These are phyloP conservation scores for Schrankia costaestrigalis DNA, from an alignment of 2,888 invertebrate species.

Conservation along the genomic window DNA sequence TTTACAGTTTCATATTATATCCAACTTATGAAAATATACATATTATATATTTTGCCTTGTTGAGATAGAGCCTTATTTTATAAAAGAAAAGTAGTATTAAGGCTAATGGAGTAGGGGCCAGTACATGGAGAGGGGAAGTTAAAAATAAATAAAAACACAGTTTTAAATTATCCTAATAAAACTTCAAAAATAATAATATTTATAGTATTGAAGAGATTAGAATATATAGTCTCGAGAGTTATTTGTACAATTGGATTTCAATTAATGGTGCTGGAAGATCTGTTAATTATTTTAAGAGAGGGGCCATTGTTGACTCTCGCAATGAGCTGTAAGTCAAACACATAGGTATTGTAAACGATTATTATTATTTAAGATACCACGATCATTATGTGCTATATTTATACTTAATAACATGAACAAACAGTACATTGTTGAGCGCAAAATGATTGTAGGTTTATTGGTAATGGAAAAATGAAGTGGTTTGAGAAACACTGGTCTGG, in stretches of 20 bases:
- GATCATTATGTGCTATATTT: slow-evolving; percentile 44
- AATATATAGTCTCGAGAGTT: slow-evolving; percentile 33
- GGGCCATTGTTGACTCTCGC: slow-evolving; percentile 38
- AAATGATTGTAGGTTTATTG: slow-evolving; percentile 36
- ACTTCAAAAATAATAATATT: slow-evolving; percentile 30
- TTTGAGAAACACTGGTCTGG: slow-evolving; percentile 79
- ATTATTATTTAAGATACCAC: slow-evolving; percentile 46
- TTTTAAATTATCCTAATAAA: slow-evolving; percentile 29
- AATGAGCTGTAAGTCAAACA: slow-evolving; percentile 48
- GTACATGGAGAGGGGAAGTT: slow-evolving; percentile 43
- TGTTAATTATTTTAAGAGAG: slow-evolving; percentile 56
- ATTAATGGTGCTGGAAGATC: slow-evolving; percentile 75
- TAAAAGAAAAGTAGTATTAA: slow-evolving; percentile 52
- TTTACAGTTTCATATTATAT: slow-evolving; percentile 34
- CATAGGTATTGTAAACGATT: slow-evolving; percentile 44
- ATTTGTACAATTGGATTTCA: slow-evolving; percentile 43
- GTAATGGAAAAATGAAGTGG: slow-evolving; percentile 22
- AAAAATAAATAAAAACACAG: slow-evolving; percentile 23
- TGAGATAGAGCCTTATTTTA: slow-evolving; percentile 60
- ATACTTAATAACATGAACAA: slow-evolving; percentile 26
- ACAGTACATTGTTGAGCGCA: slow-evolving; percentile 36
- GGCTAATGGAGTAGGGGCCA: slow-evolving; percentile 65
- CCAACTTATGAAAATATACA: slow-evolving; percentile 38
- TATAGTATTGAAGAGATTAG: slow-evolving; percentile 31
- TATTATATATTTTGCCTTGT: slow-evolving; percentile 62